These are phyloP conservation scores for Petrocephalus schoutedeni DNA, from an alignment of 2,797 vertebrate species.

Conservation along the genomic window DNA sequence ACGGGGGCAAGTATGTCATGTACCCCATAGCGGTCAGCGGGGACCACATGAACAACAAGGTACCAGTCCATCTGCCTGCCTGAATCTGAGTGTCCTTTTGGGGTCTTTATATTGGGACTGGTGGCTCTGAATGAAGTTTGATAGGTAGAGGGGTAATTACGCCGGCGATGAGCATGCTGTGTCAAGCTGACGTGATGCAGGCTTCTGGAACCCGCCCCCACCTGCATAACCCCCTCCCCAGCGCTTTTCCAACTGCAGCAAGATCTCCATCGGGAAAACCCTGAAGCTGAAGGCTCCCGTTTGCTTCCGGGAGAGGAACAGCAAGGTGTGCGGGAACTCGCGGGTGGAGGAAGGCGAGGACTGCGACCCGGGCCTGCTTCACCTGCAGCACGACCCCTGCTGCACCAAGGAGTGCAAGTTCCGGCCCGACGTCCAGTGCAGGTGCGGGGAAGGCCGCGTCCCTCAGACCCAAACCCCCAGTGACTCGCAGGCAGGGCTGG, in stretches of 20 bases:
- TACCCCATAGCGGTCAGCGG: constrained; percentile 97
- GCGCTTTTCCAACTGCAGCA: constrained; percentile 96
- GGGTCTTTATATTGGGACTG: neutral
- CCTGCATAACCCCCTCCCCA: constrained; percentile 35
- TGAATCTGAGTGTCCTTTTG: neutral
- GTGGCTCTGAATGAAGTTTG: neutral
- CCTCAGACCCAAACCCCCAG: neutral
- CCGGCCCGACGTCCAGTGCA: constrained; percentile 69
- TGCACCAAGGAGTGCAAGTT: constrained; percentile 79
- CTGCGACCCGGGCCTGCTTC: constrained; percentile 87
- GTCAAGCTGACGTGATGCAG: neutral
- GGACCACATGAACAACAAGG: constrained; percentile 95
- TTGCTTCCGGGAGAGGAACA: constrained; percentile 89
- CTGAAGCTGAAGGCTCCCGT: constrained; percentile 76
- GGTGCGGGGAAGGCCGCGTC: constrained; percentile 57
- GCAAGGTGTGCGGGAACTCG: constrained; percentile 93
- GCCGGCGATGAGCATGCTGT: neutral
- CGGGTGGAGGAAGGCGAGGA: constrained; percentile 90
- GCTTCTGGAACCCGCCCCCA: neutral
- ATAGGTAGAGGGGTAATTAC: neutral
- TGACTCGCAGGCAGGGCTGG: neutral
- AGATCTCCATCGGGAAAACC: constrained; percentile 81
- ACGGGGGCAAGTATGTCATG: constrained; percentile 94
- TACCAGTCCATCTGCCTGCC: constrained; percentile 40
- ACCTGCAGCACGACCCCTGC: constrained; percentile 77